Evolutionary conservation across 2,888 invertebrate species (phyloP).

Genomic region (Acrocyrtus sp.): DNA sequence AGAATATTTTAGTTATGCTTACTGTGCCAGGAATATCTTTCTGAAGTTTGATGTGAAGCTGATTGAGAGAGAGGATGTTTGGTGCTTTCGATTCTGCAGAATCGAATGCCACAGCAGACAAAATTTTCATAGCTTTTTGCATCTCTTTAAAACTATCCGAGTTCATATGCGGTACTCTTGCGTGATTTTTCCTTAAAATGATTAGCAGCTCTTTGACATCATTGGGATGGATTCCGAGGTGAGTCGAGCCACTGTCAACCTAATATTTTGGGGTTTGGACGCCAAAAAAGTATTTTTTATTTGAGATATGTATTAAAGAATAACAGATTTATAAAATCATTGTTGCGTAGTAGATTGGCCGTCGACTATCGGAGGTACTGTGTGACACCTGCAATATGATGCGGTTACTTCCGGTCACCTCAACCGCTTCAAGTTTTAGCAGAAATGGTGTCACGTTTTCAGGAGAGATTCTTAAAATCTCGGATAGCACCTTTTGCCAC

Average conservation of each 20-base stretch:
- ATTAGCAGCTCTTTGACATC: conserved; percentile 9
- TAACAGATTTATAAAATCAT: too few relatives aligned
- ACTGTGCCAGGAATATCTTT: conserved; percentile 9
- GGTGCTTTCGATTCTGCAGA: background rate
- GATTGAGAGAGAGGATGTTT: background rate
- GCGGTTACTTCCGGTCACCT: background rate
- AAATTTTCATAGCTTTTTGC: conserved; percentile 2
- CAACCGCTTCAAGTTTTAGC: conserved; percentile 21
- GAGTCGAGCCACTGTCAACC: conserved; percentile 16
- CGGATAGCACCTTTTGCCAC: conserved; percentile 7
- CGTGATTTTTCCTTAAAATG: conserved; percentile 2
- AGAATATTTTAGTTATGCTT: background rate
- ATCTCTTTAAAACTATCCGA: conserved; percentile 16
- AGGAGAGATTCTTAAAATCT: conserved; percentile 14
- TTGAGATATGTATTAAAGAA: too few relatives aligned
- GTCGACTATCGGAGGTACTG: too few relatives aligned
- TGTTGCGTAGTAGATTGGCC: too few relatives aligned
- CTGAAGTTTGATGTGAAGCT: conserved; percentile 4
- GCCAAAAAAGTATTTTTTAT: too few relatives aligned
- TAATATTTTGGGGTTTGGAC: too few relatives aligned
- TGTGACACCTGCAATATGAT: conserved; percentile 23
- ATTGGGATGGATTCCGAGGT: conserved; percentile 7
- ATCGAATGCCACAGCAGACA: background rate
- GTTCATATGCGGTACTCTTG: background rate
- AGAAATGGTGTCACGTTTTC: conserved; percentile 26